Evolutionary conservation across 2,797 vertebrate species (phyloP), one percentile per base, ranked within the genome.

Genomic region (Pelobates cultripes): DNA sequence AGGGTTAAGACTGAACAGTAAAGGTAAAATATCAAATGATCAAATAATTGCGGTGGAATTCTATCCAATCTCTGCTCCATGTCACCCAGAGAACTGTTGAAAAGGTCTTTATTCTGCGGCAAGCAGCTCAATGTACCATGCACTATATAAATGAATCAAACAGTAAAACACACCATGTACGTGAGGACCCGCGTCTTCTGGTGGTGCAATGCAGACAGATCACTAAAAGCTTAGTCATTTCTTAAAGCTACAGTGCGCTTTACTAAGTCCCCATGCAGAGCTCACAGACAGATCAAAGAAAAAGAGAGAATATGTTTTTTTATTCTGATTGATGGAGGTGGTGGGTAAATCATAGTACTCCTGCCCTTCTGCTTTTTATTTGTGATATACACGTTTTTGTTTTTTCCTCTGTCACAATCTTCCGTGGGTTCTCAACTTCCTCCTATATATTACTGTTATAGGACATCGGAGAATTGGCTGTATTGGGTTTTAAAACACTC

Each of bases 181-280:
- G 80, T 82, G 80, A 60, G 64, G n/a, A 71, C 40, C 42, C 44
- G 43, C 61, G 70, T 55, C 73, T 63, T 67, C 79, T 76, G 40
- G 43, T 71, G 73, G 66, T 76, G 80, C 80, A 81, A 76, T 76
- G 80, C 53, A 79, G 77, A 41, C 69, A 70, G 67, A 63, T 41
- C 12, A 15, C 45, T 45, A 40, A 43, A 47, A 45, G 43, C 63
- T 41, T 51, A 64, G 44, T 76, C 55, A 75, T 43, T 10, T 78
- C 60, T 53, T 64, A 66, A 64, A 64, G 77, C 70, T 41, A 42
- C n/a, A 8, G 43, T 10, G 60, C 5, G 3, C 43, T 45, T 44
- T 64, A 17, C 28, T 3, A 4, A 64, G 0, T 57, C 13, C 55
- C 55, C 13, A 7, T 57, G 7, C 55, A 28, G 61, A 41, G n/a